phyloP scores from a whole-genome alignment of 2,113 vertebrate species.

The Poicephalus meyeri region DNA sequence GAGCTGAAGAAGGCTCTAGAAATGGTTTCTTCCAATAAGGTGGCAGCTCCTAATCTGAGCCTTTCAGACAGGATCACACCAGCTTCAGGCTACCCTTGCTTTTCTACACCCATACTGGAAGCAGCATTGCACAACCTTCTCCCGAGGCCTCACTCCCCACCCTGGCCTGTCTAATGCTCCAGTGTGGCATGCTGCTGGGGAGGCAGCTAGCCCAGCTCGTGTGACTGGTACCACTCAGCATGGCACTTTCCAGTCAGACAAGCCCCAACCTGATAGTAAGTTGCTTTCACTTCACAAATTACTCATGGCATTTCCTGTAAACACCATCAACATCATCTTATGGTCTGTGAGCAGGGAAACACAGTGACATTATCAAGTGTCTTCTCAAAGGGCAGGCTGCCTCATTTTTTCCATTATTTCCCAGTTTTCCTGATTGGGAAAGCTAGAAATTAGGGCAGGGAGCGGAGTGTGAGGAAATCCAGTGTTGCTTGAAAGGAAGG shows the following conservation, averaged over 20 bases:
- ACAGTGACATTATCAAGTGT: conserved; percentile 10
- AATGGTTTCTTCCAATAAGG: background rate
- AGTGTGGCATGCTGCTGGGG: background rate
- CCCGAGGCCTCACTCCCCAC: background rate
- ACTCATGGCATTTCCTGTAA: conserved; percentile 64
- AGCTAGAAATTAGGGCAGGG: background rate
- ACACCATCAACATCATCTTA: conserved; percentile 5
- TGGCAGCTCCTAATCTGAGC: background rate
- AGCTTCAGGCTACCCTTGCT: background rate
- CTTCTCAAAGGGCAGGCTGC: conserved; percentile 27
- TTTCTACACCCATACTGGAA: background rate
- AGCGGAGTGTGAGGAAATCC: background rate
- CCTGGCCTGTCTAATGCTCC: background rate
- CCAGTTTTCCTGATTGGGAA: background rate
- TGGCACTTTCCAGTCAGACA: conserved; percentile 17
- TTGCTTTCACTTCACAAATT: background rate
- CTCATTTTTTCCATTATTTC: conserved; percentile 17
- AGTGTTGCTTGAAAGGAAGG: background rate
- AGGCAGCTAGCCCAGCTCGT: background rate
- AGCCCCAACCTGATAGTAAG: background rate
- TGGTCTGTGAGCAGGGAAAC: background rate
- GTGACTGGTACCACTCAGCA: background rate
- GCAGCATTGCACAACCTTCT: background rate
- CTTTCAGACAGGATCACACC: background rate
- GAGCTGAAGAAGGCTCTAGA: background rate